Conservation (phyloP, 2,797 vertebrate species). For the Tachyglossus aculeatus region DNA sequence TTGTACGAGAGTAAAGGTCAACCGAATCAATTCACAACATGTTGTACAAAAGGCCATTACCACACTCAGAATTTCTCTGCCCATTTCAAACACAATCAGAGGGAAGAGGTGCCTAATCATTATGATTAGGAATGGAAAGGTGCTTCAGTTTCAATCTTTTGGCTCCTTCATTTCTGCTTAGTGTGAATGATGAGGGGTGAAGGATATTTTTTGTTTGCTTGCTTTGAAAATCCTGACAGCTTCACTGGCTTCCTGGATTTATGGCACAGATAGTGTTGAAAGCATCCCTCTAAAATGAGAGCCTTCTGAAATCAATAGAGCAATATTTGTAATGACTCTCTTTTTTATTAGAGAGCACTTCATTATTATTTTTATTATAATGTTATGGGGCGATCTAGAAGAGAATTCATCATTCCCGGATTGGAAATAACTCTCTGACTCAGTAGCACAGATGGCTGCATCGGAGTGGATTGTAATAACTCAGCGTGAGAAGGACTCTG, state of each 20-base stretch:
- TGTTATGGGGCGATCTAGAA: slow-evolving; percentile 57
- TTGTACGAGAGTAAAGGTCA: slow-evolving; percentile 77
- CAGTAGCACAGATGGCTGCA: slow-evolving; percentile 13
- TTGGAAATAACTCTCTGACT: slow-evolving; percentile 47
- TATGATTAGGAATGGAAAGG: slow-evolving; percentile 68
- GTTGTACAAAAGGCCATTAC: slow-evolving; percentile 75
- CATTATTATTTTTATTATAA: slow-evolving; percentile 67
- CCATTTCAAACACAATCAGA: slow-evolving; percentile 73
- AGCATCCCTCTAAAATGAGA: slow-evolving; percentile 58
- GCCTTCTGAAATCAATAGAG: slow-evolving; percentile 63
- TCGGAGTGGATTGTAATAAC: slow-evolving; percentile 35
- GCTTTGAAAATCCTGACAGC: slow-evolving; percentile 61
- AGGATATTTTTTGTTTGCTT: slow-evolving; percentile 33
- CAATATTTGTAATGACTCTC: slow-evolving; percentile 61
- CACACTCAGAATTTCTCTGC: slow-evolving; percentile 67
- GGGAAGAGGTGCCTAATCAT: slow-evolving; percentile 65
- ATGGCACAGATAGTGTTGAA: slow-evolving; percentile 55
- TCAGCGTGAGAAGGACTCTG: neutral
- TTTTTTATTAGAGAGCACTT: slow-evolving; percentile 62
- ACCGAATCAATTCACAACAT: slow-evolving; percentile 79
- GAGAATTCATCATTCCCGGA: slow-evolving; percentile 59
- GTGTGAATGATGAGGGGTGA: slow-evolving; percentile 30
- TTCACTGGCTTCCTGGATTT: slow-evolving; percentile 56
- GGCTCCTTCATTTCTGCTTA: slow-evolving; percentile 62
- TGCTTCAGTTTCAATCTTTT: slow-evolving; percentile 68